Conservation (phyloP, 2,888 invertebrate species). For the Caenorhabditis sulstoni region DNA sequence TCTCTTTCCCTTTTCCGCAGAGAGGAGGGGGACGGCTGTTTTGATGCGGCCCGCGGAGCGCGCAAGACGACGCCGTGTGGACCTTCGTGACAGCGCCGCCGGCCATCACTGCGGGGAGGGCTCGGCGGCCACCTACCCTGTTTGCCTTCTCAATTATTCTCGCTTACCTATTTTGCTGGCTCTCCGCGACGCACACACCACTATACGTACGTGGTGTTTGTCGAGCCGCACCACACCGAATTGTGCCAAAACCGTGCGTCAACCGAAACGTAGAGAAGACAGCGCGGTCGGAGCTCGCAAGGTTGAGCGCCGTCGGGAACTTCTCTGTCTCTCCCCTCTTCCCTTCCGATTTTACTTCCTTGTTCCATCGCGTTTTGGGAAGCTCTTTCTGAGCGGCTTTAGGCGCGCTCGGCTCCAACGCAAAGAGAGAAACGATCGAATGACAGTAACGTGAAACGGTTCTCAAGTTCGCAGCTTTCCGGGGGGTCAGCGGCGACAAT, state of each 20-base stretch:
- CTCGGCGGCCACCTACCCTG: constrained; percentile 46
- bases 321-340: background rate
- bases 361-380: constrained; percentile 46
- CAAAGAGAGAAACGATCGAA: constrained; percentile 47
- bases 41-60: constrained; percentile 24
- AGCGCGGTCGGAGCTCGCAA: constrained; percentile 18
- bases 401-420: constrained; percentile 38
- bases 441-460: constrained; percentile 57
- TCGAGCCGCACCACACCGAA: constrained; percentile 50
- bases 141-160: constrained; percentile 59
- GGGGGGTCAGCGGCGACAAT: constrained; percentile 26
- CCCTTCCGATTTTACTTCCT: constrained; percentile 50
- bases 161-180: constrained; percentile 55
- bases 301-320: constrained; percentile 38
- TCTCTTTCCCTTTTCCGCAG: constrained; percentile 3
- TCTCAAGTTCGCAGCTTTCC: constrained; percentile 17
- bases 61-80: constrained; percentile 45
- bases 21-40: background rate
- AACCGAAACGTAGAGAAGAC: constrained; percentile 54
- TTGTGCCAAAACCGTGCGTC: constrained; percentile 59
- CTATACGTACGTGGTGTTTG: constrained; percentile 61
- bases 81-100: constrained; percentile 60
- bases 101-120: constrained; percentile 50
- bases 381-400: constrained; percentile 50
- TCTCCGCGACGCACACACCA: constrained; percentile 47